These are phyloP conservation scores for Mimachlamys varia DNA, from an alignment of 2,888 invertebrate genomes.

Conservation along the genomic window DNA sequence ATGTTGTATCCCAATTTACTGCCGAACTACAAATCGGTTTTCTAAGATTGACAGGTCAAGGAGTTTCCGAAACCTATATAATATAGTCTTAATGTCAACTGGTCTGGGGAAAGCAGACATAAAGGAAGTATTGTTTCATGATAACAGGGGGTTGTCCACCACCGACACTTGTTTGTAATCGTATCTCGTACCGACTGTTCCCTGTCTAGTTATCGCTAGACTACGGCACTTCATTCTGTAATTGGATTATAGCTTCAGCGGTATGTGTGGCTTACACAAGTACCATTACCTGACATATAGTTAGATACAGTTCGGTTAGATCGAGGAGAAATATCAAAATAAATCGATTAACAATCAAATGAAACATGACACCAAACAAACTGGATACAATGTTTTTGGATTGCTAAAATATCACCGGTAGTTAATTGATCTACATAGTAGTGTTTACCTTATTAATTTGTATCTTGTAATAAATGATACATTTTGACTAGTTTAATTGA, in stretches of 20 bases:
- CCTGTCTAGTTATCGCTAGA: neutral
- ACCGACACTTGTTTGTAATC: neutral
- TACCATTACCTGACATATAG: too few species aligned
- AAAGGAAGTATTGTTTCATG: neutral
- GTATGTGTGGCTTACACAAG: too few species aligned
- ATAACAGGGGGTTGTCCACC: neutral
- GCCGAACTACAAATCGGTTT: neutral
- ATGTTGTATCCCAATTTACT: neutral
- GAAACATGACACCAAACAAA: too few species aligned
- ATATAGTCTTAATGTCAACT: neutral
- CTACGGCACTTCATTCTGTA: neutral
- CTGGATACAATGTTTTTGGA: too few species aligned
- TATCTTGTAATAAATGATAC: too few species aligned
- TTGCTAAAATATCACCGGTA: too few species aligned
- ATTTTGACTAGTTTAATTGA: too few species aligned
- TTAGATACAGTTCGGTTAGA: too few species aligned
- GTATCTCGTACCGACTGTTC: neutral
- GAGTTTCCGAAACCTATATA: neutral
- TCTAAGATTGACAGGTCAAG: neutral
- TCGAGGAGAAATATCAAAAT: too few species aligned
- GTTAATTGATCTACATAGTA: too few species aligned
- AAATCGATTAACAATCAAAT: too few species aligned
- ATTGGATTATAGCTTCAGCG: neutral
- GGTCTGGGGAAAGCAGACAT: neutral
- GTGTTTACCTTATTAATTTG: too few species aligned